Conservation (phyloP, 37 sponge, comb jelly and placozoan species). For the Halisarca cf. caerulea region DNA sequence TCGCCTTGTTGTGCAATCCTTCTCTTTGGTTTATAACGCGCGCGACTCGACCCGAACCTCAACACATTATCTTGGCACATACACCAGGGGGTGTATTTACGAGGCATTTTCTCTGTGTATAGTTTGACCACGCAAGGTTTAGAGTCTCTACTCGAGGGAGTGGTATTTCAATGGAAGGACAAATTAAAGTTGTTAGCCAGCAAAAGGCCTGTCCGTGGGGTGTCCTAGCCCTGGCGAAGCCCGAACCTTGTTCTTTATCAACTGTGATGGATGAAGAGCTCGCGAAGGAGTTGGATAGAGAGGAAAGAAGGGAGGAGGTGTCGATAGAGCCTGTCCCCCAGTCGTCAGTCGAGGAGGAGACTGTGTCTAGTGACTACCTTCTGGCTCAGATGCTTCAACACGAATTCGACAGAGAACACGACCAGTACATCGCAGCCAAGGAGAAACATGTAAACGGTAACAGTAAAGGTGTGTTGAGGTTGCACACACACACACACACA, state of each 20-base stretch:
- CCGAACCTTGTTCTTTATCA: conserved; percentile 60
- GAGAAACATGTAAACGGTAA: conserved; percentile 88
- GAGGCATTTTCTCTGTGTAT: background rate
- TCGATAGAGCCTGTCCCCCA: background rate
- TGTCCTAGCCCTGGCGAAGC: conserved; percentile 4
- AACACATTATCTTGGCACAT: background rate
- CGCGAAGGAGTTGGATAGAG: conserved; percentile 56
- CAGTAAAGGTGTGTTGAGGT: conserved; percentile 47
- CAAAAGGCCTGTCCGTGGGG: conserved; percentile 58
- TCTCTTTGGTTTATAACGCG: too few species aligned
- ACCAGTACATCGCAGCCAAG: conserved; percentile 47
- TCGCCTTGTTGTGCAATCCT: too few species aligned
- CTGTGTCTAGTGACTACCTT: conserved; percentile 63
- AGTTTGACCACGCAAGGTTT: background rate
- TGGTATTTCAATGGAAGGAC: too few species aligned
- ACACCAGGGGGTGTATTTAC: background rate
- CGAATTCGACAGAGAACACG: conserved; percentile 85
- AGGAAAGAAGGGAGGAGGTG: conserved; percentile 37
- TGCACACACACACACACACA: too few species aligned
- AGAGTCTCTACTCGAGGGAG: background rate
- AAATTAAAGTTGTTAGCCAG: too few species aligned
- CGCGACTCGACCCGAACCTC: too few species aligned
- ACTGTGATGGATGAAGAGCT: conserved; percentile 87
- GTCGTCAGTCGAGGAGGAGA: background rate
- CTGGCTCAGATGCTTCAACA: conserved; percentile 95